Evolutionary conservation across 2,113 vertebrate species (phyloP).

Genomic region (Xyrauchen texanus): DNA sequence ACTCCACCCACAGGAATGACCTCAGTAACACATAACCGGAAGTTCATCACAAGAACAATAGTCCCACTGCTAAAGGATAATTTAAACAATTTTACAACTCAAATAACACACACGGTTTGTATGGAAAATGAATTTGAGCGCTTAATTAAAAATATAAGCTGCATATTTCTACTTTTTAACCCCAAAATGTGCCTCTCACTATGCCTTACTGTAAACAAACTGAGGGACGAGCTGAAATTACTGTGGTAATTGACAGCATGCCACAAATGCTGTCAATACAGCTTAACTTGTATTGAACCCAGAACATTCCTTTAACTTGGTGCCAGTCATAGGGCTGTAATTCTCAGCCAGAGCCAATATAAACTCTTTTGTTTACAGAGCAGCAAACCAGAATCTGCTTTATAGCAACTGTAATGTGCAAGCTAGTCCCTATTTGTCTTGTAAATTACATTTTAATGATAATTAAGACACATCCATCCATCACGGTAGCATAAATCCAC

Average conservation of each 20-base stretch:
- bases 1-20: no score
- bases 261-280: slow-evolving; percentile 4
- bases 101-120: not conserved
- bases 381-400: slow-evolving; percentile 52
- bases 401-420: slow-evolving; percentile 65
- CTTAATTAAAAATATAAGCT: not conserved
- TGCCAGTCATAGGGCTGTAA: slow-evolving; percentile 17
- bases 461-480: slow-evolving; percentile 66
- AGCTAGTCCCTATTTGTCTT: slow-evolving; percentile 66
- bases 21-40: not conserved
- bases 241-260: not conserved
- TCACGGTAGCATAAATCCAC: slow-evolving; percentile 60
- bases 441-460: slow-evolving; percentile 72
- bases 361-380: slow-evolving; percentile 45
- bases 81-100: not conserved
- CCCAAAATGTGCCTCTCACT: not conserved
- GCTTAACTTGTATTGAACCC: not conserved
- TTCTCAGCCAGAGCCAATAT: slow-evolving; percentile 40
- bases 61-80: not conserved
- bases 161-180: not conserved
- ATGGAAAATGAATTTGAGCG: not conserved
- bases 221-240: not conserved
- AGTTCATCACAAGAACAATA: not conserved
- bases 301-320: not conserved
- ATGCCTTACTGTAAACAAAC: not conserved